Conservation (phyloP, 1,140 invertebrate species). For the Zophobas morio region DNA sequence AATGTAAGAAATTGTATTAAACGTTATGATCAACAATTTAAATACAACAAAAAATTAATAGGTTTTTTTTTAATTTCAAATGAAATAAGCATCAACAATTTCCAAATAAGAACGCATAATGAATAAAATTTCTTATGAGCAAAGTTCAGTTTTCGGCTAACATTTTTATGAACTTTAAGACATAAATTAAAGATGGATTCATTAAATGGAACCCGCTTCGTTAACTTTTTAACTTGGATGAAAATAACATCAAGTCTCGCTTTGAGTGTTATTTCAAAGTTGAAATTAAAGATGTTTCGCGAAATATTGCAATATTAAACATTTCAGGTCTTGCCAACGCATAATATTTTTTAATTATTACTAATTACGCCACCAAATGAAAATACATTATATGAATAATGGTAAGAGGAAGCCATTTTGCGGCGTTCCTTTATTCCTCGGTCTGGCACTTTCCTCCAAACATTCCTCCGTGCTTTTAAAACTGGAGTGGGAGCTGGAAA, state of each 20-base stretch:
- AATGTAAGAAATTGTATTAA: too few relatives aligned
- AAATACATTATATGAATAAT: too few relatives aligned
- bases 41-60: neutral
- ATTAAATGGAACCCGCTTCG: neutral
- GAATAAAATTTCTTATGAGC: neutral
- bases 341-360: too few relatives aligned
- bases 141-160: neutral
- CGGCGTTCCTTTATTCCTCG: too few relatives aligned
- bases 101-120: neutral
- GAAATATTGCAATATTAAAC: too few relatives aligned
- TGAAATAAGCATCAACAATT: neutral
- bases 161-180: neutral
- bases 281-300: neutral
- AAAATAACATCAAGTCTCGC: neutral
- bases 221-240: neutral
- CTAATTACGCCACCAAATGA: too few relatives aligned
- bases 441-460: neutral
- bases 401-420: too few relatives aligned
- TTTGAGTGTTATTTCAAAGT: neutral
- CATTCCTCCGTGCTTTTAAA: conserved; percentile 2
- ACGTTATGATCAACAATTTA: too few relatives aligned
- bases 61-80: neutral
- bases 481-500: neutral
- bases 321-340: too few relatives aligned
- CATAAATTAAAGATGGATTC: conserved; percentile 1